Conservation (phyloP, 2,113 vertebrate genomes). For the Tragelaphus strepsiceros region DNA sequence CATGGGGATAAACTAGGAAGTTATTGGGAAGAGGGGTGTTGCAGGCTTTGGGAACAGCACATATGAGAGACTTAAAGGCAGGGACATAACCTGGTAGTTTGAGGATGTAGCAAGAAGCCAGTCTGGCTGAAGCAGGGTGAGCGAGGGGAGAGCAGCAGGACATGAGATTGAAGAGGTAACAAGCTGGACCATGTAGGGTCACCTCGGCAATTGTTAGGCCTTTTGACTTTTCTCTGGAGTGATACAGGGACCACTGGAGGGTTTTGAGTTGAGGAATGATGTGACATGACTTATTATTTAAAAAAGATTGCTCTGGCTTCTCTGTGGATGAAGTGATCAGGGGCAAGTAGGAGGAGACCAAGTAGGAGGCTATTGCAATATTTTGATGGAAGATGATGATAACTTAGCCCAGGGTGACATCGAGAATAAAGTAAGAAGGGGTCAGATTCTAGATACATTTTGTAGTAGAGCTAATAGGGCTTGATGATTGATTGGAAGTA, state of each 20-base stretch:
- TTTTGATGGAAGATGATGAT: background rate
- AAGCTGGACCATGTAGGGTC: background rate
- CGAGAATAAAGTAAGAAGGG: background rate
- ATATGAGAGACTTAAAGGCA: background rate
- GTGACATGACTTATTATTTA: background rate
- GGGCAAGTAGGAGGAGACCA: background rate
- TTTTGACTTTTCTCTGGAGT: background rate
- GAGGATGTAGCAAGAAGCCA: background rate
- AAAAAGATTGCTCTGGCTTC: background rate
- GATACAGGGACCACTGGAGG: background rate
- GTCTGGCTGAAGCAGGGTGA: background rate
- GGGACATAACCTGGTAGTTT: background rate
- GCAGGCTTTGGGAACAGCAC: background rate
- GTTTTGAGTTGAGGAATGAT: background rate
- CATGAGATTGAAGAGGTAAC: background rate
- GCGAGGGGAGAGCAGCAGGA: background rate
- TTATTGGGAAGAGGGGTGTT: background rate
- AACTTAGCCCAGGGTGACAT: background rate
- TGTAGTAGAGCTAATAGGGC: background rate
- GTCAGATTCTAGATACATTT: background rate
- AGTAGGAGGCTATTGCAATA: background rate
- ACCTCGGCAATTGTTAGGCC: background rate
- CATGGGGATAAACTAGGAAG: background rate
- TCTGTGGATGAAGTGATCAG: background rate
- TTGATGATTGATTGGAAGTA: background rate